Percentiles rank a stretch among this genome's conserved stretches.
phyloP scores from a whole-genome alignment of 2,797 vertebrate species.

The Eleutherodactylus coqui region DNA sequence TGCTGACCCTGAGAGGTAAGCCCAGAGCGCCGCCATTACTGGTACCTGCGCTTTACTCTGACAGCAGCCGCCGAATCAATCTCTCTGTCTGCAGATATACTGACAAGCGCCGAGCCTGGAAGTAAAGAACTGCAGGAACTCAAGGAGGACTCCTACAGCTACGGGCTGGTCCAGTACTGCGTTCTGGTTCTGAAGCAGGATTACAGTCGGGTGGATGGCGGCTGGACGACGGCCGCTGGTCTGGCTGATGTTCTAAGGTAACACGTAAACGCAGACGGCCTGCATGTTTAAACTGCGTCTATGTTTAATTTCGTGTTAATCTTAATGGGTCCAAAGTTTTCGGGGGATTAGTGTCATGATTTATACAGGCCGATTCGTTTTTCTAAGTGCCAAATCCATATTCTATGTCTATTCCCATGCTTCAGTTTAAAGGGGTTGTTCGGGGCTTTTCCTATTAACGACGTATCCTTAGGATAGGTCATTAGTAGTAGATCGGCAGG shows the following conservation, averaged over 20 bases:
- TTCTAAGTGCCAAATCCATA: too few species aligned
- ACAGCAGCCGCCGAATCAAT: background rate
- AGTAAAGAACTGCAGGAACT: conserved; percentile 74
- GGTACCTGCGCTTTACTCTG: background rate
- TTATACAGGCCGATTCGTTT: too few species aligned
- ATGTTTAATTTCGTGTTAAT: too few species aligned
- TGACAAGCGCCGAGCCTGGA: conserved; percentile 70
- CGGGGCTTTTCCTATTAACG: too few species aligned
- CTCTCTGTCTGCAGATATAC: conserved; percentile 71
- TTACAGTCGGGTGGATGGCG: conserved; percentile 71
- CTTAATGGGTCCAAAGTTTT: too few species aligned
- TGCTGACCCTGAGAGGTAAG: conserved; percentile 80
- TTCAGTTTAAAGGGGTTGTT: too few species aligned
- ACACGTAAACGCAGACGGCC: background rate
- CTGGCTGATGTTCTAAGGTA: conserved; percentile 80
- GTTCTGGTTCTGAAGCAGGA: conserved; percentile 76
- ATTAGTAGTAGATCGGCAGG: too few species aligned
- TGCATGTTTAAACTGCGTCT: too few species aligned
- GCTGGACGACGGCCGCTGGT: conserved; percentile 77
- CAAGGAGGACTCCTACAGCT: conserved; percentile 77
- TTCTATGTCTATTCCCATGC: too few species aligned
- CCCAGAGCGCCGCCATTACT: background rate
- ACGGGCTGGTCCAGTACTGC: conserved; percentile 77
- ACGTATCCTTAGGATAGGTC: too few species aligned
- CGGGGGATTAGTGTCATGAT: too few species aligned